phyloP scores from a whole-genome alignment of 2,797 vertebrate genomes.

The Mus caroli region DNA sequence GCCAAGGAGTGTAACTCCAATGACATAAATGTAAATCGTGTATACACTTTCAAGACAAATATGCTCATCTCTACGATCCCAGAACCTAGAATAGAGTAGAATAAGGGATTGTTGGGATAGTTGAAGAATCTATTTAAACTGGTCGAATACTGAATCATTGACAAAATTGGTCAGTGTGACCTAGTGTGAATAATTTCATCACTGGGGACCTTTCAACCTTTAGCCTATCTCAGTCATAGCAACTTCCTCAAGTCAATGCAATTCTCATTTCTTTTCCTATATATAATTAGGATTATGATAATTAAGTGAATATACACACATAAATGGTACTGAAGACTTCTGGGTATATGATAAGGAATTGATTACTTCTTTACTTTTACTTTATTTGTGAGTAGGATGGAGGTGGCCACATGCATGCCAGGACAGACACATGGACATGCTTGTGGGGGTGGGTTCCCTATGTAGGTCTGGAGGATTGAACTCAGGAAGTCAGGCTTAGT shows the following conservation, averaged over 20 bases:
- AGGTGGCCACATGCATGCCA: not conserved
- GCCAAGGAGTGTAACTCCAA: not conserved
- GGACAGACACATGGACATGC: no score
- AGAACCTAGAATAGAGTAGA: not conserved
- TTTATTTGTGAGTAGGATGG: not conserved
- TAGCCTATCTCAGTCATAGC: not conserved
- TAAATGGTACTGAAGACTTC: not conserved
- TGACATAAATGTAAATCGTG: not conserved
- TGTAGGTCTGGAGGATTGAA: not conserved
- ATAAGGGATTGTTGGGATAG: not conserved
- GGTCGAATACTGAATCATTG: slow-evolving; percentile 17
- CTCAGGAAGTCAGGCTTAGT: not conserved
- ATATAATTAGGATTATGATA: slow-evolving; percentile 5
- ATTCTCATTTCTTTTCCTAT: not conserved
- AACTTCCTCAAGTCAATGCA: not conserved
- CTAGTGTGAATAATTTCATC: slow-evolving; percentile 14
- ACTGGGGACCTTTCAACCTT: not conserved
- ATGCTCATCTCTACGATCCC: not conserved
- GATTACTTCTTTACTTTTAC: not conserved
- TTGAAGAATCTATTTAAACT: slow-evolving; percentile 3
- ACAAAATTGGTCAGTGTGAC: not conserved
- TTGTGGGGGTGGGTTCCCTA: not conserved
- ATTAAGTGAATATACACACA: not conserved
- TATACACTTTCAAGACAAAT: not conserved
- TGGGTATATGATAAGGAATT: not conserved